Conservation (phyloP, 1,140 invertebrate genomes). For the Fopius arisanus region DNA sequence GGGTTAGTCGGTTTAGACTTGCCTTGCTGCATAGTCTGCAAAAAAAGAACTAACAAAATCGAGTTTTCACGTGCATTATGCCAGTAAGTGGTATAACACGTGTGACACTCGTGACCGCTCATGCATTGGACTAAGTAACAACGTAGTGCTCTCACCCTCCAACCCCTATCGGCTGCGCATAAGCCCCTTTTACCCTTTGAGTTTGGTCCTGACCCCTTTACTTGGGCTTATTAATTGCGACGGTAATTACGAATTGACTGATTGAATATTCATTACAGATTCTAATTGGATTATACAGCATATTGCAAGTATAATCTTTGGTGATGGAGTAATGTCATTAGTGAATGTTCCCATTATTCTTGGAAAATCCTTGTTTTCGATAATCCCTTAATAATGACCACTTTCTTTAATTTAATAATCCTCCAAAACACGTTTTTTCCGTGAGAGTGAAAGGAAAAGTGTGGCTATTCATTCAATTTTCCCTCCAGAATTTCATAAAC, state of each 20-base stretch:
- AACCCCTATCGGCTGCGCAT: background rate
- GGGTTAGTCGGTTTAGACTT: background rate
- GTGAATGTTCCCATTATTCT: no score
- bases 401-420: no score
- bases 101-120: background rate
- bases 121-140: background rate
- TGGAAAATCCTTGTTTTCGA: no score
- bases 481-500: no score
- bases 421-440: no score
- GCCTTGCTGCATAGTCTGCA: background rate
- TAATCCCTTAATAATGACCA: no score
- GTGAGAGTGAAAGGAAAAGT: no score
- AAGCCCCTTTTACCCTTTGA: conserved; percentile 2
- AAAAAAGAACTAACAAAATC: background rate
- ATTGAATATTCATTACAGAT: background rate
- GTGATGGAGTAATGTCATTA: background rate
- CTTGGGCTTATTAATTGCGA: background rate
- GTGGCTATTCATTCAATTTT: no score
- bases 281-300: background rate
- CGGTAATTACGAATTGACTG: background rate
- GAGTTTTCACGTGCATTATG: conserved; percentile 13
- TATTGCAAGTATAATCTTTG: background rate
- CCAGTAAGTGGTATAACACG: background rate
- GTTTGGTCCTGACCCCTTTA: background rate
- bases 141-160: background rate